phyloP scores from a whole-genome alignment of 2,888 invertebrate genomes.

The Lasioglossum villosulum region DNA sequence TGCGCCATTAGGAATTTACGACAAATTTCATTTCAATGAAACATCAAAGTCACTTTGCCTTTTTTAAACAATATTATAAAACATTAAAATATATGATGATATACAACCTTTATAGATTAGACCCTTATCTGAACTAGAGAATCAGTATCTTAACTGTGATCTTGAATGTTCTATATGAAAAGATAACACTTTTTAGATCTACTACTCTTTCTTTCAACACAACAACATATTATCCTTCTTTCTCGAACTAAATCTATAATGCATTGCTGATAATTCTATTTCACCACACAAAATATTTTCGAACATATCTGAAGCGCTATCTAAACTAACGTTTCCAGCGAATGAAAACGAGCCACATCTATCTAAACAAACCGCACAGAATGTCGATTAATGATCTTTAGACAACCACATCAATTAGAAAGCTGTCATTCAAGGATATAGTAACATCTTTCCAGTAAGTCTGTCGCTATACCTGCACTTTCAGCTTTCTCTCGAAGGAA shows the following conservation, averaged over 20 bases:
- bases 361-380: background rate
- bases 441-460: slow-evolving; percentile 54
- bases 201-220: background rate
- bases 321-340: background rate
- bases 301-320: background rate
- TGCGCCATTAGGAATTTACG: background rate
- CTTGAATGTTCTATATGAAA: background rate
- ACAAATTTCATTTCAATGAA: background rate
- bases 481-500: slow-evolving; percentile 20
- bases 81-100: background rate
- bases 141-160: background rate
- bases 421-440: slow-evolving; percentile 32
- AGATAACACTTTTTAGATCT: background rate
- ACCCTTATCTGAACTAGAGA: background rate
- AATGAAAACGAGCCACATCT: background rate
- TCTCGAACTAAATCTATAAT: background rate
- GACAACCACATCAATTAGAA: slow-evolving; percentile 34
- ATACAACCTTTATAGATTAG: background rate
- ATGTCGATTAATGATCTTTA: slow-evolving; percentile 14
- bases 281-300: background rate
- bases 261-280: background rate
- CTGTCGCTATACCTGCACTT: slow-evolving; percentile 50
- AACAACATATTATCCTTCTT: background rate
- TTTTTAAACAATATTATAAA: background rate
- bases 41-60: background rate